Evolutionary conservation across 1,140 invertebrate genomes (phyloP).

Genomic region (Drosophila pachea): DNA sequence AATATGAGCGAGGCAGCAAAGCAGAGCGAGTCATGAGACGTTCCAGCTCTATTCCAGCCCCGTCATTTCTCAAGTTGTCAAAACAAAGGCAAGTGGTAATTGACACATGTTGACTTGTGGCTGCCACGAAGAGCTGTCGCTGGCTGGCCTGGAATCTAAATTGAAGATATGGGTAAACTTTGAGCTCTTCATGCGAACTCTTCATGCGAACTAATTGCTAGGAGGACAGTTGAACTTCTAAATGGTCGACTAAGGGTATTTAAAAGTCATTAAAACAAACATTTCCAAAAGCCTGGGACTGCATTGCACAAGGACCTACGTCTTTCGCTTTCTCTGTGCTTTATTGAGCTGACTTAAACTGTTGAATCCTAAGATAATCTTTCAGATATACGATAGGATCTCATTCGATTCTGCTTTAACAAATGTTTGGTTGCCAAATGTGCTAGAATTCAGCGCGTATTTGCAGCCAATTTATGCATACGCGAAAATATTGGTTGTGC

Average conservation of each 20-base stretch:
- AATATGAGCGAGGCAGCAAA: not conserved
- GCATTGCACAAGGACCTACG: no score
- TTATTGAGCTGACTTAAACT: no score
- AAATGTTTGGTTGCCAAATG: not conserved
- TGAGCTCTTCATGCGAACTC: not conserved
- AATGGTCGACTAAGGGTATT: no score
- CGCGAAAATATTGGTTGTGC: not conserved
- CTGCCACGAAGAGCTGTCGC: slow-evolving; percentile 15
- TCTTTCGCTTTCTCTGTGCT: no score
- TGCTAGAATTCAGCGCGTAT: not conserved
- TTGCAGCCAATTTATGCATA: no score
- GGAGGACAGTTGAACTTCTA: no score
- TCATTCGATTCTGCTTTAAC: not conserved
- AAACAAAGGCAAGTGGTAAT: slow-evolving; percentile 71
- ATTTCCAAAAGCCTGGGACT: no score
- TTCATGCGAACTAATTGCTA: not conserved
- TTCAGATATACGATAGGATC: not conserved
- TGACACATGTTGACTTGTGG: slow-evolving; percentile 67
- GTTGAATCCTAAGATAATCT: no score
- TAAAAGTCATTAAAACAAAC: no score
- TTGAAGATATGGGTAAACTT: slow-evolving; percentile 1
- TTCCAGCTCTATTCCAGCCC: slow-evolving; percentile 2
- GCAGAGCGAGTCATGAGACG: slow-evolving; percentile 38
- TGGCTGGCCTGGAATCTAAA: slow-evolving; percentile 14
- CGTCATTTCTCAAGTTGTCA: slow-evolving; percentile 63